Base-by-base conservation (phyloP, 2,888 invertebrate species). In the Homarus gammarus region DNA sequence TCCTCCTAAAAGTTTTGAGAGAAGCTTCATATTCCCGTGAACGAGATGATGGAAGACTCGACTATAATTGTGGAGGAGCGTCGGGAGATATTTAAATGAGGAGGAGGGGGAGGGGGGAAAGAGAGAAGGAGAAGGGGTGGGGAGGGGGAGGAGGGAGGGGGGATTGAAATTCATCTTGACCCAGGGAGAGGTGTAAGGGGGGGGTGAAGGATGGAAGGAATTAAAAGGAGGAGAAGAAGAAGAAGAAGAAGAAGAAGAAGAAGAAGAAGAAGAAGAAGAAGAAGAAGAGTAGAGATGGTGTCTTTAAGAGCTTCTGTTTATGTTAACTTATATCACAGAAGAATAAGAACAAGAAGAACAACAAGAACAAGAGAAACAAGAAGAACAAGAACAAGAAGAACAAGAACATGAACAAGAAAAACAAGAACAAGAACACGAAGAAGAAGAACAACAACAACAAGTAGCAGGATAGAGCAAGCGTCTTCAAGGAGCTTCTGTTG, bases 221-320 rank as follows among this genome's bases (percentile, higher is more conserved):
- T n/a, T n/a, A n/a, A n/a, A n/a, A n/a, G n/a, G n/a, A n/a, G n/a
- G n/a, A n/a, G n/a, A 64, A 12, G 31, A 31, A 64, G 64, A 64
- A 31, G 89, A 81, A 85, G 88, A 87, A 82, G 90, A 87, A 92
- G 92, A 89, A 83, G 91, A 31, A 68, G 61, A 82, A 56, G 31
- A 31, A 64, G 64, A 82, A 77, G 38, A 61, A 87, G 82, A 75
- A 70, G 61, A 72, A 51, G 61, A 40, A 36, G 64, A 33, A 44
- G 44, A 78, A 33, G 79, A 70, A n/a, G n/a, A n/a, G n/a, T n/a
- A n/a, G n/a, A n/a, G n/a, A n/a, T n/a, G n/a, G n/a, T n/a, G n/a
- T n/a, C 61, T 31, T n/a, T n/a, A n/a, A n/a, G n/a, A n/a, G n/a
- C n/a, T n/a, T n/a, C n/a, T n/a, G n/a, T n/a, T n/a, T n/a, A n/a